phyloP scores from a whole-genome alignment of 2,888 invertebrate species.

The Yponomeuta evonymella region DNA sequence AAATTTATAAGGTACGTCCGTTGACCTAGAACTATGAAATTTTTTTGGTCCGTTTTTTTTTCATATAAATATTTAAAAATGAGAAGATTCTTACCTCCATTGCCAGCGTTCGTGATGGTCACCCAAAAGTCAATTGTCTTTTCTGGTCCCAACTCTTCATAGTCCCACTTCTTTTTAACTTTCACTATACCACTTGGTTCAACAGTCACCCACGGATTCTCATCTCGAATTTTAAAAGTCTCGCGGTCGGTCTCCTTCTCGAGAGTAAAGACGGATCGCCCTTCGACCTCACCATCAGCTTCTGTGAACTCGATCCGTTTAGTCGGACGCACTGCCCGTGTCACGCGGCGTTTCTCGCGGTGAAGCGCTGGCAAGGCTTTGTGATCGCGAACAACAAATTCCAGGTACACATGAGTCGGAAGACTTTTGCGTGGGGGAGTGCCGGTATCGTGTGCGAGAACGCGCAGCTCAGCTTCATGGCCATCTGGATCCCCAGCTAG shows the following conservation, averaged over 20 bases:
- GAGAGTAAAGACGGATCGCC: constrained; percentile 90
- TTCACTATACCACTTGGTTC: constrained; percentile 93
- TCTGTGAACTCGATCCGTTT: constrained; percentile 95
- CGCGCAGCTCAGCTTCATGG: constrained; percentile 81
- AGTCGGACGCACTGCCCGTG: constrained; percentile 94
- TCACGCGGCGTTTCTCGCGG: constrained; percentile 86
- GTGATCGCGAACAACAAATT: constrained; percentile 79
- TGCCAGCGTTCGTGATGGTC: constrained; percentile 92
- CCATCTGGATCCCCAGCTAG: constrained; percentile 86
- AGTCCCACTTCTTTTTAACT: constrained; percentile 98
- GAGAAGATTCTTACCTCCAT: constrained; percentile 81
- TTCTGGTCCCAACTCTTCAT: constrained; percentile 94
- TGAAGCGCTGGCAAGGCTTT: constrained; percentile 79
- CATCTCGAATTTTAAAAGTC: constrained; percentile 94
- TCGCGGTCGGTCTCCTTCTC: constrained; percentile 95
- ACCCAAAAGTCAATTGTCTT: constrained; percentile 98
- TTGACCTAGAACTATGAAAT: too few relatives aligned
- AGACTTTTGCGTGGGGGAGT: constrained; percentile 82
- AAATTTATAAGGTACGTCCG: too few relatives aligned
- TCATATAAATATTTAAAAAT: background rate
- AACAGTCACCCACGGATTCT: constrained; percentile 95
- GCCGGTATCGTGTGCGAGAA: constrained; percentile 89
- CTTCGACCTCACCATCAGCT: constrained; percentile 91
- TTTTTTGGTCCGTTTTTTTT: background rate
- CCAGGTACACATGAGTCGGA: constrained; percentile 85